These are phyloP conservation scores for Eremophila alpestris DNA, from an alignment of 2,797 vertebrate genomes.

Conservation along the genomic window DNA sequence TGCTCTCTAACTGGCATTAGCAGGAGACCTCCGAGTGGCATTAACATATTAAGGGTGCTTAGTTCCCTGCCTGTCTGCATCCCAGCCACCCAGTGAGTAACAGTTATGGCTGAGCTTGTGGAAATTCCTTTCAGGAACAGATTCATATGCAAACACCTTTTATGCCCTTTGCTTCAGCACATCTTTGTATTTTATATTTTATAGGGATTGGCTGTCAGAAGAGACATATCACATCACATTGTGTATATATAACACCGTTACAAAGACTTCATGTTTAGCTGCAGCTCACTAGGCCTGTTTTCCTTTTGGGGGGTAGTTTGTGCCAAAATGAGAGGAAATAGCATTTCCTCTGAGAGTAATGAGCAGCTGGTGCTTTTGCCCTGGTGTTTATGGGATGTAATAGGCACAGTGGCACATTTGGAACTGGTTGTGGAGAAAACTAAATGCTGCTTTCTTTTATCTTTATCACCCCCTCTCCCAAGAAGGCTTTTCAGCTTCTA, in stretches of 20 bases:
- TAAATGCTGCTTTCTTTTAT: constrained; percentile 76
- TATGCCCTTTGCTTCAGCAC: constrained; percentile 7
- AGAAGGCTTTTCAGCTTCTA: constrained; percentile 68
- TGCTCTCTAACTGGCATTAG: background rate
- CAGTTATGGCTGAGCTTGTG: background rate
- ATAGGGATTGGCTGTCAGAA: constrained; percentile 29
- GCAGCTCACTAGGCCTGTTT: constrained; percentile 57
- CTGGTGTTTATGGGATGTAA: constrained; percentile 74
- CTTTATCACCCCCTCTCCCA: constrained; percentile 72
- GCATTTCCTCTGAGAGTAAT: constrained; percentile 69
- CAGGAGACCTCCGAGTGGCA: background rate
- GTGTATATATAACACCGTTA: constrained; percentile 44
- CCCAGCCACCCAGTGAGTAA: constrained; percentile 23
- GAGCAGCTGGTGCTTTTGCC: constrained; percentile 75
- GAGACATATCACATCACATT: constrained; percentile 42
- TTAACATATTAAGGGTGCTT: constrained; percentile 34
- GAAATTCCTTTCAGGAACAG: constrained; percentile 40
- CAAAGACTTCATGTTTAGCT: constrained; percentile 48
- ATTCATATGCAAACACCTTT: constrained; percentile 44
- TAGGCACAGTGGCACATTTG: constrained; percentile 76
- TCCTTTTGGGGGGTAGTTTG: constrained; percentile 62
- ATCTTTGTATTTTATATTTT: constrained; percentile 60
- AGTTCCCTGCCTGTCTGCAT: constrained; percentile 22
- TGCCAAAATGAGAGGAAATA: constrained; percentile 75
- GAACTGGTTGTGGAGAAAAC: constrained; percentile 71